Conservation (phyloP, 2,797 vertebrate genomes). For the Artibeus lituratus region DNA sequence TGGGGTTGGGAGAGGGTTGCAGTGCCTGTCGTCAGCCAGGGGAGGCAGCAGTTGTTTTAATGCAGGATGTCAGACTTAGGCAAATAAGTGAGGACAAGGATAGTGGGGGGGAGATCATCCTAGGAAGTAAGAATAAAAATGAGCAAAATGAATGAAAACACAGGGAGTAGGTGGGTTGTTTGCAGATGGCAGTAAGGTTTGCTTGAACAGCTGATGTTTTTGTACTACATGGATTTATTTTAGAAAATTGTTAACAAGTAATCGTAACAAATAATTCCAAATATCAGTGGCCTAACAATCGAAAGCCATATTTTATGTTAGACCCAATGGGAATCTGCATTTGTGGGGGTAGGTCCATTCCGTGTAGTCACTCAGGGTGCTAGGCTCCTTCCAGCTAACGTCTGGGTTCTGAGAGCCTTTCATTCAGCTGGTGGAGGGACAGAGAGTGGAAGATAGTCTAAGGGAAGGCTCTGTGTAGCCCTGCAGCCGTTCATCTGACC, state of each 20-base stretch:
- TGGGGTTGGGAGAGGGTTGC: slow-evolving; percentile 32
- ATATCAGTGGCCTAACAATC: background rate
- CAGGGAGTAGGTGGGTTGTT: background rate
- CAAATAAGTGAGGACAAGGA: slow-evolving; percentile 28
- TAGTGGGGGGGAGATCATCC: background rate
- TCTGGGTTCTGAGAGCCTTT: background rate
- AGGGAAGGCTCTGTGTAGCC: too few species aligned
- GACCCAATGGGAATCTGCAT: background rate
- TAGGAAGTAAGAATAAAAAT: background rate
- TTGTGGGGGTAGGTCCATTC: background rate
- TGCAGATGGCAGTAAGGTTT: background rate
- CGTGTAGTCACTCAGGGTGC: background rate
- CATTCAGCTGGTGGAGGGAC: background rate
- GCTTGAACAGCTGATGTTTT: slow-evolving; percentile 7
- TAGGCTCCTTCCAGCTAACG: background rate
- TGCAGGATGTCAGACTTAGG: slow-evolving; percentile 7
- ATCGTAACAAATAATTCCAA: background rate
- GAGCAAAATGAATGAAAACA: slow-evolving; percentile 6
- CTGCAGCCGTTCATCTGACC: background rate
- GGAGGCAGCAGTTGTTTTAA: slow-evolving; percentile 28
- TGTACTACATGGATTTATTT: background rate
- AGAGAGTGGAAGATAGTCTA: background rate
- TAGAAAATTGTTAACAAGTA: too few species aligned
- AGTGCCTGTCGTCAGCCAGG: slow-evolving; percentile 18
- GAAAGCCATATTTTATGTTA: background rate